These are phyloP conservation scores for Actinopyga echinites DNA, from an alignment of 53 echinoderm and acorn worm genomes.

Conservation along the genomic window DNA sequence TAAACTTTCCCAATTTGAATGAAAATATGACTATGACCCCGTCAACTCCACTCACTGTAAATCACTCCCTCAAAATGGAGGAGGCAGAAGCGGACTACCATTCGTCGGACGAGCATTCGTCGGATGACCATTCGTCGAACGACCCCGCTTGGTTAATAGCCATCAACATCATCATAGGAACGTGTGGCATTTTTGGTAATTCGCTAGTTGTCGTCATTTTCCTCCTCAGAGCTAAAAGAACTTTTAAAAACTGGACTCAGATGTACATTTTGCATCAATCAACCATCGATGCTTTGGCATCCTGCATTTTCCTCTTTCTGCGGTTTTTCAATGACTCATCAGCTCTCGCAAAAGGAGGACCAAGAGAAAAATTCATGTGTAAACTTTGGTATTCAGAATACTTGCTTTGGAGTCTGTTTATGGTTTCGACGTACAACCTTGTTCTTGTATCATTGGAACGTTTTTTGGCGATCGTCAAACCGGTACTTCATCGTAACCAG, in stretches of 20 bases:
- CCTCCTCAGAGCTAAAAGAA: constrained; percentile 19
- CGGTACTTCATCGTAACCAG: background rate
- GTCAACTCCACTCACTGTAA: too few species aligned
- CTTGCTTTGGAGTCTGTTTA: constrained; percentile 11
- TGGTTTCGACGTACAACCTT: constrained; percentile 21
- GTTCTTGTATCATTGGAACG: constrained; percentile 1
- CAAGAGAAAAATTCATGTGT: background rate
- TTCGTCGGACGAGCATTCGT: too few species aligned
- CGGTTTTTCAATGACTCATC: background rate
- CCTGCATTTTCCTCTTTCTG: background rate
- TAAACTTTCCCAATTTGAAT: too few species aligned
- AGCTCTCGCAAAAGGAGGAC: constrained; percentile 6
- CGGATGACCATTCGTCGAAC: too few species aligned
- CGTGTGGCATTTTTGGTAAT: constrained; percentile 11
- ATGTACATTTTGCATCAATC: constrained; percentile 31
- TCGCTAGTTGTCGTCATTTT: background rate
- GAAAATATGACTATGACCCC: too few species aligned
- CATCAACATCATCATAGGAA: constrained; percentile 7
- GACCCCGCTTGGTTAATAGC: constrained; percentile 1
- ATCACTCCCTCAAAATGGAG: too few species aligned
- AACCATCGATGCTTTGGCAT: background rate
- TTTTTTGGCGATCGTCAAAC: constrained; percentile 11
- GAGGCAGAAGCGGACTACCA: too few species aligned
- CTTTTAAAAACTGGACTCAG: constrained; percentile 23
- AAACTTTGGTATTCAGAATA: constrained; percentile 23